phyloP scores from a whole-genome alignment of 2,113 vertebrate genomes.

The Chloebia gouldiae region DNA sequence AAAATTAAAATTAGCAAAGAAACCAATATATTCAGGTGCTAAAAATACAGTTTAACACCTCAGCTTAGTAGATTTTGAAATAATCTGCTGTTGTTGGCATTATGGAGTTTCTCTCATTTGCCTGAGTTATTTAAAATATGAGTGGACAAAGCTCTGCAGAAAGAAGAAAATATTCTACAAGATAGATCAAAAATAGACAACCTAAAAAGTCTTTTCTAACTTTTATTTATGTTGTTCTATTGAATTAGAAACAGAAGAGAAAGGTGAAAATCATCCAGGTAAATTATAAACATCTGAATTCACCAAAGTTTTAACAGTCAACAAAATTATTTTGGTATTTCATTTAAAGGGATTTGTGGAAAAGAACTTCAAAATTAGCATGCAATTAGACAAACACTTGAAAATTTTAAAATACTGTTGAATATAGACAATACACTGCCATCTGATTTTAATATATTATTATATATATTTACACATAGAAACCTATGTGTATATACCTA shows the following conservation, averaged over 20 bases:
- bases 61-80: neutral
- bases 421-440: neutral
- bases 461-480: neutral
- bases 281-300: neutral
- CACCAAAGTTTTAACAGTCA: neutral
- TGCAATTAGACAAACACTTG: neutral
- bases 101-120: neutral
- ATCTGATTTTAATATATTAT: neutral
- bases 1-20: neutral
- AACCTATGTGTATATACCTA: no score
- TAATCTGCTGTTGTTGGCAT: neutral
- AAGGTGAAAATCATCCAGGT: neutral
- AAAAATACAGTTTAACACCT: neutral
- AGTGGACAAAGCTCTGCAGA: neutral
- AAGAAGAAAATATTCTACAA: neutral
- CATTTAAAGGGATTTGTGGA: neutral
- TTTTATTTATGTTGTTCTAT: neutral
- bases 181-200: neutral
- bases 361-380: neutral
- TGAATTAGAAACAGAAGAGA: neutral
- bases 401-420: neutral
- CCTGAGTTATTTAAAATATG: neutral
- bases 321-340: neutral
- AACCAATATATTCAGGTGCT: neutral
- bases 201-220: neutral